phyloP scores from a whole-genome alignment of 2,888 invertebrate genomes.

The Oasisia sp. region DNA sequence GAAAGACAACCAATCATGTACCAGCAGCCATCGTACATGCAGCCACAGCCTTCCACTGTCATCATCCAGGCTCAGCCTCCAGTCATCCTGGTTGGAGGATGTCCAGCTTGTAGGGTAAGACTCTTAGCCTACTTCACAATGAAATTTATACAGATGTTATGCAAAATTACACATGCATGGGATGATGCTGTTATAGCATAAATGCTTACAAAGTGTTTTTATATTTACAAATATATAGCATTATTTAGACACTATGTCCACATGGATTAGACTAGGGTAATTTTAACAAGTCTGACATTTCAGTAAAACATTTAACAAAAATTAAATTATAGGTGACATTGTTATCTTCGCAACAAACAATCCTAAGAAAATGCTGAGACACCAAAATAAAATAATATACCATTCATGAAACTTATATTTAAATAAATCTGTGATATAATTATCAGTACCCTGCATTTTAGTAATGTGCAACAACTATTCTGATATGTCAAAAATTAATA shows the following conservation, averaged over 20 bases:
- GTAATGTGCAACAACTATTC: not conserved
- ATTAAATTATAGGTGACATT: no score
- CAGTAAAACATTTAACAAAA: no score
- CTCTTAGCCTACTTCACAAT: not conserved
- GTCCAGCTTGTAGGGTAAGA: constrained; percentile 84
- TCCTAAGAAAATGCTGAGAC: no score
- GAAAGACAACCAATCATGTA: constrained; percentile 17
- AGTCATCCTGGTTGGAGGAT: constrained; percentile 85
- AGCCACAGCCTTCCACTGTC: constrained; percentile 13
- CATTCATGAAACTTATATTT: no score
- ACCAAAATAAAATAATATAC: no score
- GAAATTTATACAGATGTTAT: not conserved
- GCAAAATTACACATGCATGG: not conserved
- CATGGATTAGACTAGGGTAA: no score
- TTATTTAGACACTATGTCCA: no score
- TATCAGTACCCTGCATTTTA: no score
- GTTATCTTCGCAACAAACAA: no score
- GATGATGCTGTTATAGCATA: not conserved
- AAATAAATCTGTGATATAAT: no score
- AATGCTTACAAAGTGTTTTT: not conserved
- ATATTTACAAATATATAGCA: not conserved
- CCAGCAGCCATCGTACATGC: constrained; percentile 22
- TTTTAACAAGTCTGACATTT: no score
- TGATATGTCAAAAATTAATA: not conserved
- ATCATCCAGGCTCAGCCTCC: constrained; percentile 29